Percentiles rank a stretch among this genome's conserved stretches.
phyloP scores from a whole-genome alignment of 2,797 vertebrate genomes.

The Leucoraja ocellata region DNA sequence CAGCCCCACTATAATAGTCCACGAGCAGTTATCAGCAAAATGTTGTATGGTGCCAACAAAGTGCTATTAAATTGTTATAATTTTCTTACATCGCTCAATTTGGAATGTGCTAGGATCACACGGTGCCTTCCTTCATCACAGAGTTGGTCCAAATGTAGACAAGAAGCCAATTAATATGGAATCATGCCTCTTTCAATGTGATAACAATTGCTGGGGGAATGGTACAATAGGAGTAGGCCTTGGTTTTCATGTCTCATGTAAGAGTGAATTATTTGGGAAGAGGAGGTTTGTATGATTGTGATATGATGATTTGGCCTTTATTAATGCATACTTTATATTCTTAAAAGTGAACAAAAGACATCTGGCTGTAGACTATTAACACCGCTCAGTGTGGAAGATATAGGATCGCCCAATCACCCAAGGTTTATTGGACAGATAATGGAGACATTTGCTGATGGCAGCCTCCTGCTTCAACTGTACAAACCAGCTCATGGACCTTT shows the following conservation, averaged over 20 bases:
- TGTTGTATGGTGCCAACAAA: too few species aligned
- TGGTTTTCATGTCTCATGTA: not conserved
- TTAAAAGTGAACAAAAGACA: not conserved
- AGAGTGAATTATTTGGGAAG: not conserved
- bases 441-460: constrained; percentile 79
- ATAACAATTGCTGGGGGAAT: not conserved
- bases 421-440: constrained; percentile 69
- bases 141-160: too few species aligned
- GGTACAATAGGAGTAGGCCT: not conserved
- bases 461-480: constrained; percentile 75
- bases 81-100: too few species aligned
- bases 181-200: not conserved
- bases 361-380: constrained; percentile 32
- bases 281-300: not conserved
- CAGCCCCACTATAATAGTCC: too few species aligned
- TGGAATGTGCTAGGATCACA: too few species aligned
- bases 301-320: not conserved
- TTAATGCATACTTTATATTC: not conserved
- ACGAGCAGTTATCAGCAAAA: too few species aligned
- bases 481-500: constrained; percentile 70
- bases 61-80: too few species aligned
- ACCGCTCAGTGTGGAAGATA: constrained; percentile 70
- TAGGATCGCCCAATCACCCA: constrained; percentile 58
- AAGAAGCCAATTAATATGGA: not conserved
- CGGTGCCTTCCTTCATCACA: too few species aligned